phyloP scores from a whole-genome alignment of 2,888 invertebrate species.

The Cacoxenus indagator region DNA sequence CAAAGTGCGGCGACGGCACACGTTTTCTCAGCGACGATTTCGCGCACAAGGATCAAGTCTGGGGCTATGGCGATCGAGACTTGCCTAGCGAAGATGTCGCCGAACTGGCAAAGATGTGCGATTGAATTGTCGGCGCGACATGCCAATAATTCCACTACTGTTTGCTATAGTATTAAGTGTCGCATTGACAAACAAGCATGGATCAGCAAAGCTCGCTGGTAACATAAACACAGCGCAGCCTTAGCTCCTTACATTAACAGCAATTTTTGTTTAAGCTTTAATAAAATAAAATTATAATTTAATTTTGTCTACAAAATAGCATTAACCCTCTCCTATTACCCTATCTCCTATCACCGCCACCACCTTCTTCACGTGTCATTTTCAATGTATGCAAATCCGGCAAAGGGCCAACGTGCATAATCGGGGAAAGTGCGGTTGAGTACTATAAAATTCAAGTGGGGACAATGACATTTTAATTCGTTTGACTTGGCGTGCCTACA shows the following conservation, averaged over 20 bases:
- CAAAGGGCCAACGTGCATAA: too few relatives aligned
- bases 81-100: constrained; percentile 73
- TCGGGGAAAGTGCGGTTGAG: background rate
- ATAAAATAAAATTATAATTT: constrained; percentile 4
- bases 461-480: background rate
- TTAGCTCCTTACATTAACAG: constrained; percentile 37
- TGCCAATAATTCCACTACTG: constrained; percentile 24
- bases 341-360: too few relatives aligned
- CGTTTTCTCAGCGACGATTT: constrained; percentile 68
- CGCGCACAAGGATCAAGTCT: constrained; percentile 71
- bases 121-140: constrained; percentile 50
- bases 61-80: constrained; percentile 78
- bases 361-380: background rate
- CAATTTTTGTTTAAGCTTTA: constrained; percentile 6
- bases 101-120: constrained; percentile 74
- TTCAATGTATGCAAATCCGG: too few relatives aligned
- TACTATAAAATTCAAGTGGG: background rate
- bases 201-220: background rate
- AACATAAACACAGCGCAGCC: constrained; percentile 27
- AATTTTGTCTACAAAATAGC: background rate
- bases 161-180: constrained; percentile 40
- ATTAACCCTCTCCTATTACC: too few relatives aligned
- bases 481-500: background rate
- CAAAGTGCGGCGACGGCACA: constrained; percentile 76
- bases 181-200: constrained; percentile 1